Conservation (phyloP, 2,888 invertebrate genomes). For the Vannuccia rotundouncinata region DNA sequence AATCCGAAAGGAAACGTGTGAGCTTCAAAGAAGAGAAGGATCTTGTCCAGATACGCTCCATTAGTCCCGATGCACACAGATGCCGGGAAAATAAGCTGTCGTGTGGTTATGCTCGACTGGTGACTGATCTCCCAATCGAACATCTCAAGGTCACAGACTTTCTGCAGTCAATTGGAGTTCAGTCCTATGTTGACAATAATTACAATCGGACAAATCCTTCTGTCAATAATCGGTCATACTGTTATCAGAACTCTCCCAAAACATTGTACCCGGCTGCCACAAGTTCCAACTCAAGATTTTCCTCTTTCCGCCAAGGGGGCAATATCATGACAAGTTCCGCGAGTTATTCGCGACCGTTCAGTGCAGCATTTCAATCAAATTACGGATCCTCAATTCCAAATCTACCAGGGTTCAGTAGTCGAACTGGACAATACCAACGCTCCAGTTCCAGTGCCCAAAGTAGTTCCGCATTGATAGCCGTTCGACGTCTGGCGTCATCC, state of each 20-base stretch:
- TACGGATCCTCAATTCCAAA: neutral
- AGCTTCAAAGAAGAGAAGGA: neutral
- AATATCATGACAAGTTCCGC: neutral
- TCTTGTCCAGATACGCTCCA: neutral
- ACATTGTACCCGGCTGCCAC: neutral
- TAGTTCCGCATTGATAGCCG: neutral
- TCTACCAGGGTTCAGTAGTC: neutral
- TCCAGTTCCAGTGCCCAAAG: neutral
- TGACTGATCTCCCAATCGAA: neutral
- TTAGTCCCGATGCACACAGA: neutral
- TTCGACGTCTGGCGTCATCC: neutral
- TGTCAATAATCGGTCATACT: no score
- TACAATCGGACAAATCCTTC: neutral
- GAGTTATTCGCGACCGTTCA: neutral
- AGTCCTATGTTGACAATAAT: neutral
- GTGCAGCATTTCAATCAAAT: neutral
- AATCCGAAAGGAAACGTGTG: neutral
- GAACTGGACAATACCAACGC: neutral
- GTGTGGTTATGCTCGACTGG: neutral
- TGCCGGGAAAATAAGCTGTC: neutral
- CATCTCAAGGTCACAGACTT: constrained; percentile 4
- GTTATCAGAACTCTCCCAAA: neutral
- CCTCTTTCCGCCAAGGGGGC: neutral
- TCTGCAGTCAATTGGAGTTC: neutral
- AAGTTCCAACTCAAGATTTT: neutral